Base-by-base conservation (phyloP, 2,797 vertebrate species). In the Lagodon rhomboides region DNA sequence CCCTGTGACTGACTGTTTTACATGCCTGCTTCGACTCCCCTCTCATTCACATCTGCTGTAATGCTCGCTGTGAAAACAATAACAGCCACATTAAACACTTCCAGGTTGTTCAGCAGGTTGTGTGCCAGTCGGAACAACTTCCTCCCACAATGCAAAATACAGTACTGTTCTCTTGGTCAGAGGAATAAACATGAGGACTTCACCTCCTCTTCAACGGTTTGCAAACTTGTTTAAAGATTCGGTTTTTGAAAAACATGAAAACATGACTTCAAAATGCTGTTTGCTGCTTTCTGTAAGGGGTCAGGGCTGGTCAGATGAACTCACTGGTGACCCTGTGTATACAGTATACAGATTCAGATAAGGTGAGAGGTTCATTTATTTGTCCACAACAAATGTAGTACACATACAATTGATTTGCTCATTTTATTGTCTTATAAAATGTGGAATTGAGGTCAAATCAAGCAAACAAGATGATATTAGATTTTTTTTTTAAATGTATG, bases 1-100 rank as follows among this genome's bases (percentile, higher is more conserved):
- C 84, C 82, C 86, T 43, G 73, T 79, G 88, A 89, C 85, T 70
- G 86, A 91, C 73, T 88, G 59, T 69, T 86, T 80, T 74, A 85
- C 87, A 71, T 77, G 85, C 75, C 83, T 84, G 82, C 80, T 81
- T 74, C 76, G n/a, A 46, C 83, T 85, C 83, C 58, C 46, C 75
- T 71, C 87, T 84, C 81, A 30, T 81, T 85, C 82, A 84, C 56
- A 51, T 78, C 78, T 47, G 80, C 74, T 61, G 82, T 68, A 83
- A 84, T 12, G 63, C 66, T 47, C 49, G 4, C 64, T 59, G 41
- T 69, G 74, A 78, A 80, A 85, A 83, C 84, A 82, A 74, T 58
- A 80, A 73, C 84, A 77, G 73, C 61, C 30, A 46, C 74, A 79
- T 75, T 75, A 75, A 83, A 76, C 62, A 72, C 72, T 78, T 89